phyloP scores from a whole-genome alignment of 2,797 vertebrate genomes.

The Eurystomus glaucurus region DNA sequence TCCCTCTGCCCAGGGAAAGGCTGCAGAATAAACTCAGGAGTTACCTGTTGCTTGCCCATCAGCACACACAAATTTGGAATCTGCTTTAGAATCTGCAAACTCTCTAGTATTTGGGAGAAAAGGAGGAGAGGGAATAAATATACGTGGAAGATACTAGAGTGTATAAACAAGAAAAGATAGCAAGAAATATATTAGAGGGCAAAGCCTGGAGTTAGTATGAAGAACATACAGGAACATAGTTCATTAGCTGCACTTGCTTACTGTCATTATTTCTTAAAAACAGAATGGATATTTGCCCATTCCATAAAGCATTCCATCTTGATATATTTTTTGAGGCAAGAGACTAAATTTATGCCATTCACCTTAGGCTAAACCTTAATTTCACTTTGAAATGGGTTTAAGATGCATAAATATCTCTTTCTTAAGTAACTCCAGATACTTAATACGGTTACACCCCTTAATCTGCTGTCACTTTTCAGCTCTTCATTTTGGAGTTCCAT shows the following conservation, averaged over 20 bases:
- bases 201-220: neutral
- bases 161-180: too few relatives aligned
- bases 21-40: neutral
- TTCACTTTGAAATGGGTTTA: slow-evolving; percentile 9
- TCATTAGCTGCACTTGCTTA: neutral
- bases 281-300: neutral
- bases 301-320: neutral
- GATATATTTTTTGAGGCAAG: neutral
- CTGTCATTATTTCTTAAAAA: neutral
- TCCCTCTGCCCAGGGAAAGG: neutral
- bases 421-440: neutral
- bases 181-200: neutral
- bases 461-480: neutral
- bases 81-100: neutral
- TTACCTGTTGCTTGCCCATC: neutral
- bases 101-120: neutral
- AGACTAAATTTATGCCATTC: neutral
- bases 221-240: neutral
- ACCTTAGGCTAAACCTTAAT: neutral
- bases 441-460: neutral
- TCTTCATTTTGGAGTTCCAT: neutral
- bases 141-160: neutral
- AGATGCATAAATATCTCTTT: neutral
- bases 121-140: neutral
- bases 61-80: neutral